These are phyloP conservation scores for Lepetodrilus schrolli DNA, from an alignment of 2,888 invertebrate species.

Conservation along the genomic window DNA sequence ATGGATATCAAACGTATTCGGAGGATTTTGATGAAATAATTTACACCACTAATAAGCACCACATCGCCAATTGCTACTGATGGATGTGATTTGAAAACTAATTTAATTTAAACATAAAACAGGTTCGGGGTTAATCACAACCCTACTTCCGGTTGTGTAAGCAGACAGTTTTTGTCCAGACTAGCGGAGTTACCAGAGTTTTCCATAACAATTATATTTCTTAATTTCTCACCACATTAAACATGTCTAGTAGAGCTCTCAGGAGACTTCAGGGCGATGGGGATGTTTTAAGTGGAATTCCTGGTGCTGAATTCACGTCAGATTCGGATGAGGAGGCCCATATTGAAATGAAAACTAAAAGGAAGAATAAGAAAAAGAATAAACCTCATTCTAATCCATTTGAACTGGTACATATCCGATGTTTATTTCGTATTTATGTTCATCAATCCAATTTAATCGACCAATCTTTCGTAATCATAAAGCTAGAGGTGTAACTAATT, in stretches of 20 bases:
- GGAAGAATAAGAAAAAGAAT: slow-evolving; percentile 36
- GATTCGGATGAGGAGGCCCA: slow-evolving; percentile 35
- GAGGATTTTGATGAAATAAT: too few species aligned
- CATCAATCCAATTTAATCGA: too few species aligned
- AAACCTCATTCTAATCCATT: slow-evolving; percentile 49
- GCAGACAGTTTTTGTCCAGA: slow-evolving; percentile 11
- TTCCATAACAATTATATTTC: not conserved
- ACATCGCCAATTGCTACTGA: too few species aligned
- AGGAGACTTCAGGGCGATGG: slow-evolving; percentile 57
- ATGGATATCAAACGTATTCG: too few species aligned
- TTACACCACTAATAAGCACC: too few species aligned
- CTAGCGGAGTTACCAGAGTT: not conserved
- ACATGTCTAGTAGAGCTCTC: slow-evolving; percentile 68
- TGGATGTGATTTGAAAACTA: too few species aligned
- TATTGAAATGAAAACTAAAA: not conserved
- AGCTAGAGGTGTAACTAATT: too few species aligned
- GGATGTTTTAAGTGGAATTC: slow-evolving; percentile 34
- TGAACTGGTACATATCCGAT: slow-evolving; percentile 54
- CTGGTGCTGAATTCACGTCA: slow-evolving; percentile 35
- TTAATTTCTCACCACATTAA: not conserved
- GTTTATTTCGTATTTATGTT: too few species aligned
- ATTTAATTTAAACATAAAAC: not conserved
- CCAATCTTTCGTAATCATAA: too few species aligned
- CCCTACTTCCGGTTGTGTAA: slow-evolving; percentile 30
- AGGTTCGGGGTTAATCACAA: not conserved